These are phyloP conservation scores for Euzophera pinguis DNA, from an alignment of 2,888 invertebrate species.

Conservation along the genomic window DNA sequence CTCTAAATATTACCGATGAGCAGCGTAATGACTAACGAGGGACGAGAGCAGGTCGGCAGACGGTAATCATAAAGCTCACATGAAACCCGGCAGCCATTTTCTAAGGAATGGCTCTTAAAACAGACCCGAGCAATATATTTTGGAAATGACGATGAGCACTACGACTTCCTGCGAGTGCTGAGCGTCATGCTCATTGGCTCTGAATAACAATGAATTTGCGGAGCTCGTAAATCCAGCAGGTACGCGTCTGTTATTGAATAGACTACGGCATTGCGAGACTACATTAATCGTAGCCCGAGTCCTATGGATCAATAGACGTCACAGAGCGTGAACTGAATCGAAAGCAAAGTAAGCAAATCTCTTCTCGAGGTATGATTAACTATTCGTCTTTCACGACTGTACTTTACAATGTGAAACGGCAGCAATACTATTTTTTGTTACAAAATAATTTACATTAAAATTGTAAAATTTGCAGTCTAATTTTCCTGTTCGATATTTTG, in stretches of 20 bases:
- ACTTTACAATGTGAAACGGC: not conserved
- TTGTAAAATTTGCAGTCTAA: not conserved
- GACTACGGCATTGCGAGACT: conserved; percentile 50
- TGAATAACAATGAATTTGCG: conserved; percentile 69
- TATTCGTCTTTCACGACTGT: not conserved
- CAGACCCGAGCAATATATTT: conserved; percentile 24
- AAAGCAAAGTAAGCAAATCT: conserved; percentile 12
- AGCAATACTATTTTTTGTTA: not conserved
- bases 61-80: conserved; percentile 24
- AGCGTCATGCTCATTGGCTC: conserved; percentile 53
- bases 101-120: conserved; percentile 24
- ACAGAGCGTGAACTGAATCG: conserved; percentile 21
- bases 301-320: conserved; percentile 47
- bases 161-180: conserved; percentile 36
- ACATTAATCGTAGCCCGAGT: conserved; percentile 53
- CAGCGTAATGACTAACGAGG: conserved; percentile 22
- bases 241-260: conserved; percentile 65
- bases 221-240: conserved; percentile 66
- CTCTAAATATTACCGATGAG: conserved; percentile 21
- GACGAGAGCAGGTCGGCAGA: conserved; percentile 19
- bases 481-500: conserved; percentile 12
- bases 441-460: conserved; percentile 2
- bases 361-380: conserved; percentile 3
- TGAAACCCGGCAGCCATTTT: conserved; percentile 23
- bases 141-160: conserved; percentile 32